Conservation (phyloP, 2,797 vertebrate species). For the Bovichtus variegatus region DNA sequence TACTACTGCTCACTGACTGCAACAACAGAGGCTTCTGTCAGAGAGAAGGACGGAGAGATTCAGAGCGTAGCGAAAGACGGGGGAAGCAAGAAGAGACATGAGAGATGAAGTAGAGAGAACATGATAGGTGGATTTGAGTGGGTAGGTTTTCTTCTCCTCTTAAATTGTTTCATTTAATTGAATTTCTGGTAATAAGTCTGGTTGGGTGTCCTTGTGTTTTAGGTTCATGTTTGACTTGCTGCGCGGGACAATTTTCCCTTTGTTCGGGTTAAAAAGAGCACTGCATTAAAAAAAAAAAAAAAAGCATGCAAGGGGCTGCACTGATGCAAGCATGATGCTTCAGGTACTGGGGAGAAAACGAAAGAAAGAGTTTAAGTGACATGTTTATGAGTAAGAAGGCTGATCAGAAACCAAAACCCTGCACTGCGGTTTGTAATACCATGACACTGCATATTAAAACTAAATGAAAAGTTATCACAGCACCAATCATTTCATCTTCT, state of each 20-base stretch:
- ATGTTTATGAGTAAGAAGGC: not conserved
- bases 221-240: not conserved
- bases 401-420: not conserved
- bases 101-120: not conserved
- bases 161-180: not conserved
- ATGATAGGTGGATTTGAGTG: not conserved
- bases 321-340: not conserved
- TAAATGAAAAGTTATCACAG: not conserved
- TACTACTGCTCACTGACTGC: conserved; percentile 62
- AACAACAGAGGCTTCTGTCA: conserved; percentile 82
- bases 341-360: not conserved
- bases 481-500: not conserved
- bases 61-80: conserved; percentile 20
- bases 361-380: not conserved
- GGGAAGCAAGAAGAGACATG: conserved; percentile 16
- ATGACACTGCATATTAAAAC: not conserved
- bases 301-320: not conserved
- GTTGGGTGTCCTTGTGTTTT: not conserved
- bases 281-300: not conserved
- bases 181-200: not conserved
- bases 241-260: not conserved
- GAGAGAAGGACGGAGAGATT: conserved; percentile 34
- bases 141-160: conserved; percentile 7
- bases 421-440: not conserved
- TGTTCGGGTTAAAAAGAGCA: not conserved